phyloP scores from a whole-genome alignment of 2,113 vertebrate genomes.

The Cephalopterus ornatus region DNA sequence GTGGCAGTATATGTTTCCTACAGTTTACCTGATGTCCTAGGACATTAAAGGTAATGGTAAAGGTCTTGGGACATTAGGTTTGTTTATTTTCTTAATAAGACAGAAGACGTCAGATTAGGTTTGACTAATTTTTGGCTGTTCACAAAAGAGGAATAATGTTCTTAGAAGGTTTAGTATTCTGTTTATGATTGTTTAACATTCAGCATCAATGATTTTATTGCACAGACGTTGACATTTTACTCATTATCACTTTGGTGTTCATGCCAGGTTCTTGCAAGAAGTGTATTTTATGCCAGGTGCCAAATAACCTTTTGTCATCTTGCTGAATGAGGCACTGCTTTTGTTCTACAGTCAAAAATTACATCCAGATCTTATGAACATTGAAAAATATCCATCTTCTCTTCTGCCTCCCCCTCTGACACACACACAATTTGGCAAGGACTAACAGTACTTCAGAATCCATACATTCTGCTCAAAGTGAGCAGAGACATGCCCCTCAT shows the following conservation, averaged over 20 bases:
- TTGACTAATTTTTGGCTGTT: constrained; percentile 13
- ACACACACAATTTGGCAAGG: constrained; percentile 1
- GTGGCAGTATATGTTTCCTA: constrained; percentile 36
- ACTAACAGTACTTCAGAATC: neutral
- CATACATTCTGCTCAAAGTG: constrained; percentile 15
- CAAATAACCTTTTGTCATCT: constrained; percentile 77
- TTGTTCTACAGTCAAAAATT: constrained; percentile 70
- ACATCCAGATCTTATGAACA: constrained; percentile 40
- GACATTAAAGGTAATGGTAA: neutral
- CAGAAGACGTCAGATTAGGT: neutral
- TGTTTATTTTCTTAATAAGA: constrained; percentile 8
- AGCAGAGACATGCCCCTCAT: neutral
- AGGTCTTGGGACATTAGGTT: neutral
- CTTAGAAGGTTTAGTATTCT: constrained; percentile 60
- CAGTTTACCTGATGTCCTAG: constrained; percentile 41
- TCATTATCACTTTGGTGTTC: constrained; percentile 69
- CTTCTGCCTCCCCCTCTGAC: constrained; percentile 38
- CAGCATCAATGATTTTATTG: constrained; percentile 72
- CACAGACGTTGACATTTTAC: constrained; percentile 72
- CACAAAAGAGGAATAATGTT: constrained; percentile 38
- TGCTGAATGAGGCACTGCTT: constrained; percentile 72
- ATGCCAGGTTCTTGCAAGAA: constrained; percentile 69
- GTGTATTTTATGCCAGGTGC: constrained; percentile 66
- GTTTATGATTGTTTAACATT: constrained; percentile 74
- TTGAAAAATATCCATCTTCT: constrained; percentile 63